Evolutionary conservation across 2,797 vertebrate genomes (phyloP).

Genomic region (Enteromius viviparus): DNA sequence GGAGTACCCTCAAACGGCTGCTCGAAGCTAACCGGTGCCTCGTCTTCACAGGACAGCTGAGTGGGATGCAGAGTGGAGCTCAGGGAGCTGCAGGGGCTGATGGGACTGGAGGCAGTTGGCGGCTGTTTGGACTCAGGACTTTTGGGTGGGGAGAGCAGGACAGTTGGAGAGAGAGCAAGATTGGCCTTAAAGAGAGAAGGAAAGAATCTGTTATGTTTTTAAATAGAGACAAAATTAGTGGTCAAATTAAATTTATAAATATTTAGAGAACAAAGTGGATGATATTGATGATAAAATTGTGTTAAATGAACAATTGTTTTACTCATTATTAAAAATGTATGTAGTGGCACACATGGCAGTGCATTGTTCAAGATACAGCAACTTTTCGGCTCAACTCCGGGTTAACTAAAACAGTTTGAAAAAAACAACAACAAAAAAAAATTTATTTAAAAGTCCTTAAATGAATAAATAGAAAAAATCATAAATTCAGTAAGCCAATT

Average conservation of each 20-base stretch:
- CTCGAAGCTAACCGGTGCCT: constrained; percentile 73
- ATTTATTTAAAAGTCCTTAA: neutral
- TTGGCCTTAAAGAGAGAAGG: constrained; percentile 71
- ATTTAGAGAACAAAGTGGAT: neutral
- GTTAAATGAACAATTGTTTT: neutral
- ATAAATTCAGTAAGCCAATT: neutral
- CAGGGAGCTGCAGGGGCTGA: constrained; percentile 50
- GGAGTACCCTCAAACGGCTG: constrained; percentile 70
- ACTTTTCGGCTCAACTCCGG: neutral
- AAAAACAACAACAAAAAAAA: neutral
- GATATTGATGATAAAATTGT: neutral
- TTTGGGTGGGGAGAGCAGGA: constrained; percentile 74
- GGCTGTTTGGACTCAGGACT: constrained; percentile 73
- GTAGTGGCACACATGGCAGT: neutral
- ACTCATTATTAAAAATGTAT: neutral
- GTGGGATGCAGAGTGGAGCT: constrained; percentile 55
- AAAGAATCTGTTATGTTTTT: neutral
- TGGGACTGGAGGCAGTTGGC: constrained; percentile 58
- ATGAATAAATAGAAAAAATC: neutral
- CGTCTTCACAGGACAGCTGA: constrained; percentile 70
- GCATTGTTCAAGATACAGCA: neutral
- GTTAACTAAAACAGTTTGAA: neutral
- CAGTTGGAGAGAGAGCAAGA: constrained; percentile 75
- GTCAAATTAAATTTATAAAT: neutral
- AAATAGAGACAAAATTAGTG: neutral